Percentiles rank a stretch among this genome's conserved stretches.
Conservation (phyloP, 2,888 invertebrate species). For the Polietes domitor region DNA sequence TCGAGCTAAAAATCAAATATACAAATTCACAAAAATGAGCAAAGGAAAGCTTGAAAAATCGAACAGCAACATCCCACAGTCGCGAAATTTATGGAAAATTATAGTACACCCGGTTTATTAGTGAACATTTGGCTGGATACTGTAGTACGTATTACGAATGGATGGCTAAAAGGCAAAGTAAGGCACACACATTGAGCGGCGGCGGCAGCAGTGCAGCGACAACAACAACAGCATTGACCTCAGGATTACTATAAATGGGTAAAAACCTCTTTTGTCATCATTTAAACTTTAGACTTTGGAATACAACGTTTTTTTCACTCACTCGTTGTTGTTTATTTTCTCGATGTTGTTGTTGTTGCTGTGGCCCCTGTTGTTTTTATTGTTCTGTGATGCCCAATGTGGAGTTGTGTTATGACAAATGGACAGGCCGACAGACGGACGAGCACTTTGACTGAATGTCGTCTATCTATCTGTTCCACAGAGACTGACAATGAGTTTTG, state of each 20-base stretch:
- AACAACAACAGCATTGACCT: constrained; percentile 75
- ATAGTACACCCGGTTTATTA: too few species aligned
- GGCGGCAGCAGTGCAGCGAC: constrained; percentile 2
- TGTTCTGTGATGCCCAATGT: constrained; percentile 33
- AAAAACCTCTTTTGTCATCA: constrained; percentile 77
- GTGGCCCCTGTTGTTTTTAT: neutral
- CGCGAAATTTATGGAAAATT: too few species aligned
- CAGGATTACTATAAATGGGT: constrained; percentile 78
- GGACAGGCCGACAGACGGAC: constrained; percentile 34
- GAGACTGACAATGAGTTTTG: constrained; percentile 45
- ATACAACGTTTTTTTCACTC: constrained; percentile 26
- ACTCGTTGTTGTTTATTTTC: constrained; percentile 26
- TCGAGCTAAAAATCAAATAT: too few species aligned
- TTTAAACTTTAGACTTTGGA: constrained; percentile 66
- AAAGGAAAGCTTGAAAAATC: too few species aligned
- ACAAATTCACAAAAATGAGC: too few species aligned
- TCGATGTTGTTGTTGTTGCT: neutral
- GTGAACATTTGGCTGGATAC: too few species aligned
- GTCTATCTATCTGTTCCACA: constrained; percentile 31
- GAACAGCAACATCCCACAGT: too few species aligned
- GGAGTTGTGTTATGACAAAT: constrained; percentile 43
- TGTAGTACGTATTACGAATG: too few species aligned
- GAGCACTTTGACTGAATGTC: constrained; percentile 50
- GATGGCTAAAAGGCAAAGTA: constrained; percentile 16
- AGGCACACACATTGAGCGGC: neutral